These are phyloP conservation scores for Pipistrellus nathusii DNA, from an alignment of 2,797 vertebrate species.

Conservation along the genomic window DNA sequence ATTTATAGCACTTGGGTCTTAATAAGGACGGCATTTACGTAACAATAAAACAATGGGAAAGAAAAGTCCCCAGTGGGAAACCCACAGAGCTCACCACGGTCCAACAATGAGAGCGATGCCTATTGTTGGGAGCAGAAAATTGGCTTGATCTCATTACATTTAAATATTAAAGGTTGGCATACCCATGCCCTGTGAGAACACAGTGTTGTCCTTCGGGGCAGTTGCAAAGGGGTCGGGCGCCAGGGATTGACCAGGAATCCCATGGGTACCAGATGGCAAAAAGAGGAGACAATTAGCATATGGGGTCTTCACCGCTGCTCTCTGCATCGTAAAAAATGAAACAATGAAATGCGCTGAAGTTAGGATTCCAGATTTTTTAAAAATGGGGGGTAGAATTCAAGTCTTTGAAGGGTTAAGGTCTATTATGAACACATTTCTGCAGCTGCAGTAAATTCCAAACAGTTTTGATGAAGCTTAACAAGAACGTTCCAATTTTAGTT, in stretches of 20 bases:
- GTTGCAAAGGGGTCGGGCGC: constrained; percentile 77
- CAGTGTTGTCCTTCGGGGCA: constrained; percentile 72
- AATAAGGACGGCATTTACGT: constrained; percentile 82
- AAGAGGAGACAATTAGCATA: constrained; percentile 87
- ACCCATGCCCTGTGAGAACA: constrained; percentile 75
- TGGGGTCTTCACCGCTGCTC: constrained; percentile 85
- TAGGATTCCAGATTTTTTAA: constrained; percentile 89
- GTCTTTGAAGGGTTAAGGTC: constrained; percentile 92
- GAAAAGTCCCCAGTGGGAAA: constrained; percentile 71
- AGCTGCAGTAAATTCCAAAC: constrained; percentile 96
- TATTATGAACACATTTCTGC: constrained; percentile 94
- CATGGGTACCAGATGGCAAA: constrained; percentile 81
- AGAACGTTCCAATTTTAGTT: constrained; percentile 97
- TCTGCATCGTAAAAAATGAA: constrained; percentile 88
- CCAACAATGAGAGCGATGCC: constrained; percentile 80
- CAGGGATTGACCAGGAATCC: constrained; percentile 83
- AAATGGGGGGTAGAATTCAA: constrained; percentile 88
- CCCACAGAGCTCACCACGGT: constrained; percentile 76
- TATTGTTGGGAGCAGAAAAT: constrained; percentile 80
- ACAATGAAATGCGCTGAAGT: constrained; percentile 90
- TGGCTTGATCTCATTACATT: constrained; percentile 77
- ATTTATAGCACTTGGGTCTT: constrained; percentile 82
- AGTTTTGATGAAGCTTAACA: constrained; percentile 97
- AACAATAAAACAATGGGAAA: constrained; percentile 79
- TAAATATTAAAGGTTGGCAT: constrained; percentile 80